phyloP scores from a whole-genome alignment of 2,797 vertebrate species.

The Limnodromus scolopaceus region DNA sequence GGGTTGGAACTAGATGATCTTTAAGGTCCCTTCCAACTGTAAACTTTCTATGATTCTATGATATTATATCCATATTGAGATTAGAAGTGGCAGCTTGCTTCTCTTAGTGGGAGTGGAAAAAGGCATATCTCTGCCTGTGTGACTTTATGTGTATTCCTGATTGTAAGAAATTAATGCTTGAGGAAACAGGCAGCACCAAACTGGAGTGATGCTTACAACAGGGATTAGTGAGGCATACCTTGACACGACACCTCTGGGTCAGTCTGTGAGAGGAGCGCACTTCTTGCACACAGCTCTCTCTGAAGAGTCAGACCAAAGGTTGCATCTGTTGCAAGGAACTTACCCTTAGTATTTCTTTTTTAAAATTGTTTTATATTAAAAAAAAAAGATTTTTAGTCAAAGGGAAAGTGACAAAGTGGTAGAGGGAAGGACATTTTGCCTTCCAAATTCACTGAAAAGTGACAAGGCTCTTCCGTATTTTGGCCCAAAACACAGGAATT shows the following conservation, averaged over 20 bases:
- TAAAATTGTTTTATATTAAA: not conserved
- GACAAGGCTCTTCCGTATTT: not conserved
- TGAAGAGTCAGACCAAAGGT: too few relatives aligned
- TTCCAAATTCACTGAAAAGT: not conserved
- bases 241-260: too few relatives aligned
- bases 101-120: not conserved
- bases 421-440: not conserved
- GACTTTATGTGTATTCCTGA: not conserved
- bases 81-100: not conserved
- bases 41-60: not conserved
- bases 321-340: not conserved
- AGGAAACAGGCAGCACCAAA: not conserved
- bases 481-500: not conserved
- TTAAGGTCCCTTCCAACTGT: not conserved
- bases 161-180: not conserved
- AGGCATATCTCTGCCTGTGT: not conserved
- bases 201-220: not conserved
- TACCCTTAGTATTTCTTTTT: not conserved
- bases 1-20: not conserved
- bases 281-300: not conserved
- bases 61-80: not conserved
- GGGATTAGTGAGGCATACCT: not conserved
- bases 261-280: fast-evolving
- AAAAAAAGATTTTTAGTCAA: not conserved
- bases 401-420: not conserved